Percentiles rank a stretch among this genome's conserved stretches.
Evolutionary conservation across 2,888 invertebrate genomes (phyloP).

Genomic region (Cheilosia scutellata): DNA sequence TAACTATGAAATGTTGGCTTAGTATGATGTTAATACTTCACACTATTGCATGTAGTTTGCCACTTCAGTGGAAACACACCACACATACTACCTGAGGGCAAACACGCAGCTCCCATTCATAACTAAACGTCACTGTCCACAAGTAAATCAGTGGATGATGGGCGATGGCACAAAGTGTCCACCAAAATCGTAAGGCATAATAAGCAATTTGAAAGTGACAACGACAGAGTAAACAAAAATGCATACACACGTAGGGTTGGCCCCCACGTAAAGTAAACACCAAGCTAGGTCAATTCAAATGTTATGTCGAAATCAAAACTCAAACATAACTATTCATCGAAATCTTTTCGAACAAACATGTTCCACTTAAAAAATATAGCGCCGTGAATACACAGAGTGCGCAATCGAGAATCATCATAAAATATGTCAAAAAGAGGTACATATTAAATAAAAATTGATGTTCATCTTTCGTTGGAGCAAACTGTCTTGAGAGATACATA

Average conservation of each 20-base stretch:
- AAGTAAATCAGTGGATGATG: constrained; percentile 26
- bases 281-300: constrained; percentile 42
- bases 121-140: constrained; percentile 21
- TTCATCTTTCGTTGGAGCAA: background rate
- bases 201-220: constrained; percentile 61
- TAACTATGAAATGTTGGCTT: constrained; percentile 65
- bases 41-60: constrained; percentile 47
- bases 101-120: constrained; percentile 45
- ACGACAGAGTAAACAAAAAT: constrained; percentile 53
- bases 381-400: background rate
- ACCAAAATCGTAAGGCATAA: constrained; percentile 51
- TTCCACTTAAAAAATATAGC: constrained; percentile 26
- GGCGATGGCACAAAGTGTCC: constrained; percentile 38
- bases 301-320: constrained; percentile 42
- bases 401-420: constrained; percentile 14
- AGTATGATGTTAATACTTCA: constrained; percentile 32
- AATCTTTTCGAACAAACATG: constrained; percentile 53
- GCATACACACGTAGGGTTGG: constrained; percentile 32
- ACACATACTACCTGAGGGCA: constrained; percentile 51
- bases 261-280: constrained; percentile 49
- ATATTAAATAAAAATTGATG: constrained; percentile 17
- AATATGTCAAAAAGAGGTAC: background rate
- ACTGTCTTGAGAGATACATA: background rate
- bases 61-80: constrained; percentile 54
- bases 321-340: constrained; percentile 24